phyloP scores from a whole-genome alignment of 2,113 vertebrate species.

The Odobenus rosmarus region DNA sequence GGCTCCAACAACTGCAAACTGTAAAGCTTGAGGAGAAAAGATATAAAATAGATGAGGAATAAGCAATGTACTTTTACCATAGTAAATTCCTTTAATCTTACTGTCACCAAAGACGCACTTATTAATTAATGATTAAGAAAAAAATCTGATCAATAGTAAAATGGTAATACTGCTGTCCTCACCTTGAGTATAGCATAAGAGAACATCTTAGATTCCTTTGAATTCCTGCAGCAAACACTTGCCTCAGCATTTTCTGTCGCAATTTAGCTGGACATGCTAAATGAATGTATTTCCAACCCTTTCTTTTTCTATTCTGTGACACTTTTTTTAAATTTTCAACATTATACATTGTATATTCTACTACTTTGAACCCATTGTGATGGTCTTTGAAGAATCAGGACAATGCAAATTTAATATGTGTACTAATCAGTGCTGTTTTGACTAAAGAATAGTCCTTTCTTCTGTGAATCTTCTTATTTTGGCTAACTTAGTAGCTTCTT shows the following conservation, averaged over 20 bases:
- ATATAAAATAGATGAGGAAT: background rate
- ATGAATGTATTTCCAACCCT: background rate
- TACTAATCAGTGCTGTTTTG: background rate
- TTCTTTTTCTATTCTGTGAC: background rate
- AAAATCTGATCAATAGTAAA: background rate
- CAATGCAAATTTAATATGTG: background rate
- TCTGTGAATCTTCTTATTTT: background rate
- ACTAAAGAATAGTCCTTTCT: background rate
- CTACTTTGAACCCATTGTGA: background rate
- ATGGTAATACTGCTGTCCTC: background rate
- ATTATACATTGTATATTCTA: background rate
- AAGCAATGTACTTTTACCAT: background rate
- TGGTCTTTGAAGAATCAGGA: background rate
- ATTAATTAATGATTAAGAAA: conserved; percentile 8
- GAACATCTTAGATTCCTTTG: background rate
- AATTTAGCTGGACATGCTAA: background rate
- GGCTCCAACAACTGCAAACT: background rate
- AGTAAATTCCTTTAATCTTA: conserved; percentile 5
- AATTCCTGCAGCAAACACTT: background rate
- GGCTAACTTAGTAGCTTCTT: background rate
- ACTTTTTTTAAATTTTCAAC: background rate
- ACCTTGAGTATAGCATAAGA: background rate
- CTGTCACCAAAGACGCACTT: background rate
- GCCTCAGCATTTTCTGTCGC: background rate
- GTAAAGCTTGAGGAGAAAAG: background rate